Conservation (phyloP, 2,797 vertebrate species). For the Apogon hyalosoma region DNA sequence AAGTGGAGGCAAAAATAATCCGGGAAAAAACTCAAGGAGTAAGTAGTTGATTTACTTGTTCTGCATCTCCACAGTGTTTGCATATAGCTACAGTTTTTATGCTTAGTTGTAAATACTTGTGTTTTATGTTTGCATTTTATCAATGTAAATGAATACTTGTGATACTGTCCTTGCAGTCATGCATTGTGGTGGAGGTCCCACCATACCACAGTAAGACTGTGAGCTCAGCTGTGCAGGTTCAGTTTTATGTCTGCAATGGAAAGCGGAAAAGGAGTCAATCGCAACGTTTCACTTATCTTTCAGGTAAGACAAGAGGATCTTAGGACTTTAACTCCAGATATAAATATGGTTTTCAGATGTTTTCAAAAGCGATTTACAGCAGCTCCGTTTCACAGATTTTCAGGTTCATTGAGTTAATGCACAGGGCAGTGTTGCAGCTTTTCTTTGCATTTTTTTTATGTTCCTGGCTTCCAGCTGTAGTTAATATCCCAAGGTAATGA, state of each 20-base stretch:
- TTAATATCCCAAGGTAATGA: constrained; percentile 27
- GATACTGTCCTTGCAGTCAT: constrained; percentile 81
- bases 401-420: not conserved
- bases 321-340: not conserved
- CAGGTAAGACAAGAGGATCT: constrained; percentile 84
- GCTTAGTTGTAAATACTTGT: constrained; percentile 1
- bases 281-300: constrained; percentile 96
- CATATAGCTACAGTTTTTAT: not conserved
- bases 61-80: not conserved
- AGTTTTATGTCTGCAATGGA: constrained; percentile 98
- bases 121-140: constrained; percentile 8
- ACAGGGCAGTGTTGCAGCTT: not conserved
- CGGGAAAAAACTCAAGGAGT: constrained; percentile 96
- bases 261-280: constrained; percentile 99
- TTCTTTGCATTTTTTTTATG: constrained; percentile 22
- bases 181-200: constrained; percentile 94
- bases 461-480: constrained; percentile 13
- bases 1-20: constrained; percentile 96
- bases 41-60: constrained; percentile 66
- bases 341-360: no score
- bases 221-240: constrained; percentile 93
- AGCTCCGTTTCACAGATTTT: no score
- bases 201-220: constrained; percentile 96
- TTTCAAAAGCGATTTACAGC: no score
- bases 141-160: constrained; percentile 1